Percentiles rank a stretch among this genome's conserved stretches.
These are phyloP conservation scores for Bovichtus variegatus DNA, from an alignment of 2,797 vertebrate species.

Conservation along the genomic window DNA sequence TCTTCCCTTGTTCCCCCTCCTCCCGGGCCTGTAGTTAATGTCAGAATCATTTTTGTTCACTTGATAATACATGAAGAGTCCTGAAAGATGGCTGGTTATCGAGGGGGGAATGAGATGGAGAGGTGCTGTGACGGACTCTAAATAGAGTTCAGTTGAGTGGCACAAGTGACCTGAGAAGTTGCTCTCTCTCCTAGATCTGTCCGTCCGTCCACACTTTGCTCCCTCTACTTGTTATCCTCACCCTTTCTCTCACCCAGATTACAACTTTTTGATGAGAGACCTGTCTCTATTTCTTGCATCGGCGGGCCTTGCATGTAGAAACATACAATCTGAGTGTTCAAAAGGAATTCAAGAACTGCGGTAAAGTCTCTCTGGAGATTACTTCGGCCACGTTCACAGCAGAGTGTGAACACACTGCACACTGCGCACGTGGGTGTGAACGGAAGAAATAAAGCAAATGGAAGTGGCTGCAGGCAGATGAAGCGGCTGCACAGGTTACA, in stretches of 20 bases:
- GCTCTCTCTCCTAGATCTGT: background rate
- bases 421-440: background rate
- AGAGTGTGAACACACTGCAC: background rate
- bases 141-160: slow-evolving; percentile 12
- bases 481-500: background rate
- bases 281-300: background rate
- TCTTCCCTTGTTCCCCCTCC: background rate
- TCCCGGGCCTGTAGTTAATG: background rate
- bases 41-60: slow-evolving; percentile 6
- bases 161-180: slow-evolving; percentile 13
- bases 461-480: background rate
- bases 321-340: slow-evolving; percentile 2
- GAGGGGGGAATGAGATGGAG: slow-evolving; percentile 28
- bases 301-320: too few species aligned
- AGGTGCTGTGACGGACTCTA: slow-evolving; percentile 30
- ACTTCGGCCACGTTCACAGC: slow-evolving; percentile 14
- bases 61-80: slow-evolving; percentile 40
- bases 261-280: slow-evolving; percentile 15
- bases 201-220: background rate
- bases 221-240: background rate
- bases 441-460: slow-evolving; percentile 19
- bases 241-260: background rate
- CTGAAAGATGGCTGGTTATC: slow-evolving; percentile 24
- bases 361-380: slow-evolving; percentile 13
- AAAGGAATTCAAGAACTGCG: slow-evolving; percentile 34